phyloP scores from a whole-genome alignment of 2,888 invertebrate species.

The Aphodius granarius region DNA sequence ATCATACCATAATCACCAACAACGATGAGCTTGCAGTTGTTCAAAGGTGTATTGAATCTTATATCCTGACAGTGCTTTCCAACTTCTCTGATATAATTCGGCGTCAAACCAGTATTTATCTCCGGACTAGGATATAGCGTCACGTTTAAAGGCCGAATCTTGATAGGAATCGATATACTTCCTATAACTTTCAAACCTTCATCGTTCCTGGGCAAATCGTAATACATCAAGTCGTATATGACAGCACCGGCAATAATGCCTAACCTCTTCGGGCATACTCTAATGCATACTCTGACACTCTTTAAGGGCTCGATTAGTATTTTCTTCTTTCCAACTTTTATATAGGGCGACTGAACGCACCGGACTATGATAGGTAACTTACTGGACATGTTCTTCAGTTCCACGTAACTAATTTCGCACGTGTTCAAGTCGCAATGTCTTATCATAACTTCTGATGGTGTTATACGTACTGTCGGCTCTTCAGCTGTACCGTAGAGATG shows the following conservation, averaged over 20 bases:
- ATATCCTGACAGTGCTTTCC: constrained; percentile 5
- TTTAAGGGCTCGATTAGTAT: neutral
- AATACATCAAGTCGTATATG: neutral
- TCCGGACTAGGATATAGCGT: constrained; percentile 1
- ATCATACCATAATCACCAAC: neutral
- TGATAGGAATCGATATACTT: neutral
- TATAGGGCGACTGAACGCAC: neutral
- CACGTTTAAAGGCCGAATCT: neutral
- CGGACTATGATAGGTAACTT: neutral
- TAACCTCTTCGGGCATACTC: neutral
- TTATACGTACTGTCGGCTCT: neutral
- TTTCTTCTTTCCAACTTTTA: neutral
- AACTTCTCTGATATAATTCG: neutral
- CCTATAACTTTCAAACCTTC: neutral
- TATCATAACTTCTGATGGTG: neutral
- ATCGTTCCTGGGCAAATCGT: neutral
- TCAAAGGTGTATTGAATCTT: neutral
- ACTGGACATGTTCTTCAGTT: neutral
- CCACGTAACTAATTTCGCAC: neutral
- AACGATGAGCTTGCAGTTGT: neutral
- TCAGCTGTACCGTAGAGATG: constrained; percentile 7
- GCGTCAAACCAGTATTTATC: neutral
- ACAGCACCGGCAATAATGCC: neutral
- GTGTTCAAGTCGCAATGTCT: neutral
- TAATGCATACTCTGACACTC: neutral